Base-by-base conservation (phyloP, 2,797 vertebrate species). In the Gobionotothen gibberifrons region DNA sequence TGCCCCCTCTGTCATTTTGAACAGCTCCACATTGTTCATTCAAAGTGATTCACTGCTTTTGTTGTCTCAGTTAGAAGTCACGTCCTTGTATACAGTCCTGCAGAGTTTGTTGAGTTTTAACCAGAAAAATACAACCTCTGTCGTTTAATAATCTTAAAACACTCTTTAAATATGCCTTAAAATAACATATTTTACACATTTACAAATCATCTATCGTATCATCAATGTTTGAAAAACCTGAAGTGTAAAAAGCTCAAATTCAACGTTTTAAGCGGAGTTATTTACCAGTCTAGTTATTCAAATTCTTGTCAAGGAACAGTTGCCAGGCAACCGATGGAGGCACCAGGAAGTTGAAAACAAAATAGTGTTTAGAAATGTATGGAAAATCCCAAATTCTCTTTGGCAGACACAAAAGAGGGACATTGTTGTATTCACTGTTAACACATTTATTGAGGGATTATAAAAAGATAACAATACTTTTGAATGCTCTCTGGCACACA, bases 21-120 rank as follows among this genome's bases (percentile, higher is more conserved):
- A 68, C 36, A 5, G 63, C 67, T 65, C 39, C 10, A 44, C 52
- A 51, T 72, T 72, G 73, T 79, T 72, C 65, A 68, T 52, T 72
- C 52, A 60, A 62, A 75, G 53, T 22, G 46, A 68, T 60, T 60
- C 69, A n/a, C 52, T 5, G 36, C 52, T 74, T 40, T 54, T 66
- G 22, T 32, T 44, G 76, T 77, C 52, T 65, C 3, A 0, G 69
- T 54, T 32, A 29, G 64, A 74, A 59, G 48, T 43, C 51, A 9
- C 56, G 21, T 60, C 17, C 19, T 42, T 26, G 26, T 36, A 26
- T 52, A 59, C 42, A 21, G n/a, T 12, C 15, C 22, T 57, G 46
- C 46, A 5, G 60, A 26, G 52, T 46, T 51, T 39, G 22, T 22
- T 48, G 36, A 42, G 8, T 19, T 12, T 29, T 32, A 11, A 19